These are phyloP conservation scores for Thysanoteuthis rhombus DNA, from an alignment of 2,888 invertebrate species.

Conservation along the genomic window DNA sequence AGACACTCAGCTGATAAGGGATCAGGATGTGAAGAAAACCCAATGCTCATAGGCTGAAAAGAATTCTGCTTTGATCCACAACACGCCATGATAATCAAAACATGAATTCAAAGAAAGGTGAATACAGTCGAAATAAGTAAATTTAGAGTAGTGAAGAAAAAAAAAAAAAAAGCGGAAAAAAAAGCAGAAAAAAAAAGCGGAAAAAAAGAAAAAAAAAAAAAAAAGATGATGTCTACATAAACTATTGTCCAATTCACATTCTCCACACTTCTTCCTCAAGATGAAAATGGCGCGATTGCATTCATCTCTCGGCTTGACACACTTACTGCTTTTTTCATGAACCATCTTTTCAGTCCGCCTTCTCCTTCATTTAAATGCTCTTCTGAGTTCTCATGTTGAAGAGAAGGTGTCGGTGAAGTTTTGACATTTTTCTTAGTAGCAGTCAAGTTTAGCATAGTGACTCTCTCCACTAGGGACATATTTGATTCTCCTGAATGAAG, in stretches of 20 bases:
- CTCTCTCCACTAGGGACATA: constrained; percentile 25
- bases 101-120: background rate
- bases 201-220: background rate
- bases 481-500: background rate
- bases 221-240: background rate
- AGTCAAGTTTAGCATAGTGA: background rate
- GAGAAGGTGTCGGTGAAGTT: background rate
- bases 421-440: background rate
- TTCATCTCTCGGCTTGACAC: constrained; percentile 17
- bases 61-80: background rate
- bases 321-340: background rate
- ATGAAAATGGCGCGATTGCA: constrained; percentile 1
- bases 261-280: background rate
- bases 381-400: background rate
- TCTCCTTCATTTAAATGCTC: background rate
- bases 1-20: too few relatives aligned
- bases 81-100: background rate
- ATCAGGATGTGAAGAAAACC: too few relatives aligned
- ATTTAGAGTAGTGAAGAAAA: too few relatives aligned
- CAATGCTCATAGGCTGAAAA: too few relatives aligned
- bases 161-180: background rate
- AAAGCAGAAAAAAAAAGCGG: background rate
- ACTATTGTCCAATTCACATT: background rate
- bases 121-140: too few relatives aligned
- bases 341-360: background rate